Conservation (phyloP, 2,113 vertebrate genomes). For the Dipodomys merriami region DNA sequence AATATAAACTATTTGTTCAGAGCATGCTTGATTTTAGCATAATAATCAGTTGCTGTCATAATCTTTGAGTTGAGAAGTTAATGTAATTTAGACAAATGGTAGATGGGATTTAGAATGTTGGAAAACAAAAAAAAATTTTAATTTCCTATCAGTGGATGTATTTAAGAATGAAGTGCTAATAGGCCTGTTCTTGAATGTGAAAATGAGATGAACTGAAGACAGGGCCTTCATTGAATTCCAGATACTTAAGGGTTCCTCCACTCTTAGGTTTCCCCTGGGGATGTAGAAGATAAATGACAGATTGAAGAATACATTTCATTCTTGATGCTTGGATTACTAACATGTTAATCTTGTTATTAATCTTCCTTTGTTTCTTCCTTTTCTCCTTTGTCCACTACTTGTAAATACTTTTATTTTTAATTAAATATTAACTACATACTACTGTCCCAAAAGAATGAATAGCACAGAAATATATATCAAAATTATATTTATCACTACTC, state of each 20-base stretch:
- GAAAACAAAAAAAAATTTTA: not conserved
- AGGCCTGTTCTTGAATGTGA: too few relatives aligned
- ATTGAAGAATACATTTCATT: not conserved
- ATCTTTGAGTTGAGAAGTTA: slow-evolving; percentile 2
- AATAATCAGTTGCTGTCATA: not conserved
- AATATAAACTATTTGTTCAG: not conserved
- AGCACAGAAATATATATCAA: not conserved
- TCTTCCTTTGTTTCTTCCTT: not conserved
- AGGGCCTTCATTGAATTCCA: not conserved
- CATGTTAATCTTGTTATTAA: not conserved
- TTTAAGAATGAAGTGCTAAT: not conserved
- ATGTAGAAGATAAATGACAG: not conserved
- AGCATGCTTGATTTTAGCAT: not conserved
- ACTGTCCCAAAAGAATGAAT: not conserved
- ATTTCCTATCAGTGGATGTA: not conserved
- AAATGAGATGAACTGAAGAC: not conserved
- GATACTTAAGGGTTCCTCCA: not conserved
- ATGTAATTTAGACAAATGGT: not conserved
- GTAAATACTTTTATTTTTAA: not conserved
- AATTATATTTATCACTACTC: not conserved
- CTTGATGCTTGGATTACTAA: not conserved
- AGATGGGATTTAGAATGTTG: not conserved
- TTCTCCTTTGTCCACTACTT: not conserved
- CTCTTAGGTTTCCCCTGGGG: not conserved
- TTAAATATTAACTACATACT: not conserved